phyloP scores from a whole-genome alignment of 92 coral and sea anemone species.

The Actinostola sp. region DNA sequence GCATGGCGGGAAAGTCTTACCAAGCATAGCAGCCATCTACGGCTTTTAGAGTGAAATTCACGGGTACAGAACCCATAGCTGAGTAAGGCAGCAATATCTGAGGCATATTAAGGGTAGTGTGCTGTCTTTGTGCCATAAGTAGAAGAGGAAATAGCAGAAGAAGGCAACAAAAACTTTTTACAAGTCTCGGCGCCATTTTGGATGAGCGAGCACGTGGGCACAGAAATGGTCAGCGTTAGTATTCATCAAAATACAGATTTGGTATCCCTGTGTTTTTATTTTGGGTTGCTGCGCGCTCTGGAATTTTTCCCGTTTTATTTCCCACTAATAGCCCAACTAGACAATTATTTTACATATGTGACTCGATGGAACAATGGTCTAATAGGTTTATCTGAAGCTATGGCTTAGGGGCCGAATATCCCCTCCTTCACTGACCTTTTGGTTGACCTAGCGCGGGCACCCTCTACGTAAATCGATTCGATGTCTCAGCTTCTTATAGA shows the following conservation, averaged over 20 bases:
- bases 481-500: too few relatives aligned
- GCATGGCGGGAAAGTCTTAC: constrained; percentile 63
- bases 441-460: too few relatives aligned
- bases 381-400: too few relatives aligned
- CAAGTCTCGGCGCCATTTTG: constrained; percentile 37
- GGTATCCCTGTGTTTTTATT: background rate
- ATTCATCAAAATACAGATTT: background rate
- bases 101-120: constrained; percentile 83
- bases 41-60: constrained; percentile 87
- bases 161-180: constrained; percentile 3
- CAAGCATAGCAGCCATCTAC: constrained; percentile 88
- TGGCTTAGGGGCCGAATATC: too few relatives aligned
- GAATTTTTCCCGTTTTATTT: too few relatives aligned
- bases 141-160: constrained; percentile 2
- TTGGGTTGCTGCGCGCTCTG: background rate
- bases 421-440: too few relatives aligned
- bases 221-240: constrained; percentile 16
- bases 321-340: too few relatives aligned
- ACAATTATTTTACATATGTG: too few relatives aligned
- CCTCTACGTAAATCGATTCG: too few relatives aligned
- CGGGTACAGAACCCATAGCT: constrained; percentile 89
- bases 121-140: constrained; percentile 60
- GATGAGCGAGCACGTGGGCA: constrained; percentile 7
- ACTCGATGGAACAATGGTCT: too few relatives aligned
- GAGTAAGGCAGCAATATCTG: constrained; percentile 83